Base-by-base conservation (phyloP, 2,113 vertebrate species). In the Poicephalus gulielmi region DNA sequence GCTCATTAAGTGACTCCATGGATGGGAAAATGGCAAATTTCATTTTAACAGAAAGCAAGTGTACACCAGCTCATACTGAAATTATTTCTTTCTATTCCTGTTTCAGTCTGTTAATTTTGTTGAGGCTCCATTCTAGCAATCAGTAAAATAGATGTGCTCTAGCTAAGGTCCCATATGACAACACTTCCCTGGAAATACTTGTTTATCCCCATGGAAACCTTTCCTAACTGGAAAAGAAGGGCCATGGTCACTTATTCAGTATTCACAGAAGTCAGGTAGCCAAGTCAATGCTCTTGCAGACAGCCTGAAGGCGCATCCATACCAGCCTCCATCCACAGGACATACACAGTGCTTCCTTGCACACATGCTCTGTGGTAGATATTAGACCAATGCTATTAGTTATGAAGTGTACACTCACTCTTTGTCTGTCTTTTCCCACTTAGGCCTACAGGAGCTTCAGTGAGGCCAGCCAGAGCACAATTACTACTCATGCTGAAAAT, bases 351-450 rank as follows among this genome's bases (percentile, higher is more conserved):
- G 41, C 66, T 79, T 46, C 52, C 24, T 16, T 25, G 31, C 46
- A 39, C 2, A 0, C 0, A 0, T 18, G 52, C 11, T 46, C 76
- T 31, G 35, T 1, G 2, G 11, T 3, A 50, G 24, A 2, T 20
- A 20, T 2, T 2, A 14, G 19, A 24, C 14, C 59, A 30, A 3
- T 1, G 11, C 4, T 8, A n/a, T 0, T 37, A 57, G 49, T 14
- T 43, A 50, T 0, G 4, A 28, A 0, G 15, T 23, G 15, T 8
- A 22, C 13, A 3, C 47, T 75, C 22, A 12, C 20, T 6, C 22
- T n/a, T 50, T 68, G 50, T 60, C 49, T 20, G 13, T 27, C 9
- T 62, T 55, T 60, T 62, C 59, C 53, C 69, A n/a, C 39, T n/a
- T 35, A n/a, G 9, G 69, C 27, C 68, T 25, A 5, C 0, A 9